Evolutionary conservation across 2,888 invertebrate genomes (phyloP), one percentile per base, ranked within the genome.

Genomic region (Drosophila mimetica): DNA sequence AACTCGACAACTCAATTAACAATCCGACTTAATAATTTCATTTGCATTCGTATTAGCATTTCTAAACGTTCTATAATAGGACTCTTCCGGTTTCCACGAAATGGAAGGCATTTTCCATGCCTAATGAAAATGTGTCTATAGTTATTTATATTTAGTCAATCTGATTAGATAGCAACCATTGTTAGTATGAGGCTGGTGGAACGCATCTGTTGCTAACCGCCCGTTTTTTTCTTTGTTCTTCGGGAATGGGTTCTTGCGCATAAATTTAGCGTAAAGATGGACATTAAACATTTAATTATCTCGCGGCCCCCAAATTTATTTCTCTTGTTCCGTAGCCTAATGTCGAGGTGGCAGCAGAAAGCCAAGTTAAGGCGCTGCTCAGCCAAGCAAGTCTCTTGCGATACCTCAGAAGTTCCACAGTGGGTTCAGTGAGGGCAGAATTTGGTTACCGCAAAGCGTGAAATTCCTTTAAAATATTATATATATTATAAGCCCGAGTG

Each of bases 221-320:
- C 9, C n/a, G 2, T 7, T 14, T 36, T 11, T n/a, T 14, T 39
- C 41, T 37, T 25, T 6, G 20, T 52, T 28, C 28, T 28, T 28
- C 20, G 36, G 37, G 30, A 22, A 28, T 9, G 28, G 51, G 58
- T 44, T 52, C 50, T 64, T 47, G 66, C 66, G 59, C 71, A 75
- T 86, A 76, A 86, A 85, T 86, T 88, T 74, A 77, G 74, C 84
- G 78, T 86, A 73, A 86, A 84, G 79, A 75, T 81, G 85, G 65
- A 76, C 75, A 85, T 85, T 88, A 88, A 88, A 81, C 85, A 86
- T 86, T 85, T 85, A 84, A 88, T 88, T 88, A 86, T 88, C 77
- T 75, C 71, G 41, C 63, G 54, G 60, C 58, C 78, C 48, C 71
- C 60, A 65, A 54, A 65, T 64, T 70, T 60, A 50, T 44, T 37